Base-by-base conservation (phyloP, 2,888 invertebrate species). In the Ophonus ardosiacus region DNA sequence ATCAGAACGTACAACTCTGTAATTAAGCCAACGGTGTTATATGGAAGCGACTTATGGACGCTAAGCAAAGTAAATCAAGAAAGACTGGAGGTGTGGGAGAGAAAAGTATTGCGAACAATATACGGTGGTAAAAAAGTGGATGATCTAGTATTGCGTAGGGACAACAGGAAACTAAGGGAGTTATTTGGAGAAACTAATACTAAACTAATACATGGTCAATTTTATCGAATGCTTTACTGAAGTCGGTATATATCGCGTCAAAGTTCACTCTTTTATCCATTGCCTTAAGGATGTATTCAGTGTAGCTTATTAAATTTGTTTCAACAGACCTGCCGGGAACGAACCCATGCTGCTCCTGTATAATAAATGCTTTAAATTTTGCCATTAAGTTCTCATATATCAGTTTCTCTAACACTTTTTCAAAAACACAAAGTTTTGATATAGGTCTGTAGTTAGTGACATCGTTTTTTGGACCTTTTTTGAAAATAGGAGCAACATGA, bases 221-320 rank as follows among this genome's bases (percentile, higher is more conserved):
- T 21, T 21, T 21, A 21, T 21, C 21, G 21, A 21, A 21, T 21
- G 21, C 21, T 21, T 21, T 21, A 21, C 21, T 21, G 21, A 21
- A 21, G 21, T 21, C 21, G 21, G 21, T 43, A 10, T 43, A 43
- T 43, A 43, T 43, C 1, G 43, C 43, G 43, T 43, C 43, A 43
- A 43, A 1, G 1, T 43, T 1, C 43, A 43, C 10, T 43, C 43
- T 43, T 43, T 43, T 43, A 43, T 43, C 43, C 43, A 43, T 43
- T 43, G 71, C 82, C 24, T 82, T 40, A 7, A 84, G 80, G 0
- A 87, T 81, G 43, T 81, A 83, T 24, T 86, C 85, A 8, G 74
- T 74, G 56, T 86, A 87, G 38, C 79, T 24, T 15, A 63, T 21
- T 21, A 63, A 18, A 17, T 21, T 21, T 10, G 63, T 63, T 21